Conservation (phyloP, 2,888 invertebrate genomes). For the Tenthredo mesomela region DNA sequence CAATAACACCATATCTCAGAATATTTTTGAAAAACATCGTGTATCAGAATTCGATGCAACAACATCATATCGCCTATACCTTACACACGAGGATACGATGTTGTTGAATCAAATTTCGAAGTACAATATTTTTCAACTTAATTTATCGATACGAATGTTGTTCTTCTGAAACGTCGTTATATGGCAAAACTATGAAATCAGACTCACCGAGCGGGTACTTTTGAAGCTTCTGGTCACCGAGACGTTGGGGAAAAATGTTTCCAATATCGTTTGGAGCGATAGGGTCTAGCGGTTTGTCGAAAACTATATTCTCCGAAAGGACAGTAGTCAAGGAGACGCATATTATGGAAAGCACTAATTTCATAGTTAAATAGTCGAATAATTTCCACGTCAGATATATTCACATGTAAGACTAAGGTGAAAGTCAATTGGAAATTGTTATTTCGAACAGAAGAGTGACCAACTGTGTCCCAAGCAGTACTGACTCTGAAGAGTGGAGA, state of each 20-base stretch:
- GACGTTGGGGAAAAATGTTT: neutral
- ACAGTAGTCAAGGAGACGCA: neutral
- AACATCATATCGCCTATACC: no score
- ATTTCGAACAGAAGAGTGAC: conserved; percentile 35
- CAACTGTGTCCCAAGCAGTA: conserved; percentile 34
- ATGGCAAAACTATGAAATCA: neutral
- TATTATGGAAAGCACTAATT: neutral
- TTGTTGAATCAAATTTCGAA: no score
- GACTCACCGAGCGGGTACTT: conserved; percentile 43
- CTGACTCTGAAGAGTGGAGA: conserved; percentile 16
- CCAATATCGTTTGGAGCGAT: neutral
- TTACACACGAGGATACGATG: no score
- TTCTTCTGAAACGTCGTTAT: neutral
- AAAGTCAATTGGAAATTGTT: neutral
- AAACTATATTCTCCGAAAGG: neutral
- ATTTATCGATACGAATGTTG: no score
- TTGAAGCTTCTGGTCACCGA: neutral
- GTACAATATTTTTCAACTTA: no score
- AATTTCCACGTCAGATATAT: neutral
- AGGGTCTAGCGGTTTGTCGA: neutral
- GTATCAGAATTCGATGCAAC: no score
- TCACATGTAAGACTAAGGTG: neutral
- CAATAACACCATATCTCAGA: no score
- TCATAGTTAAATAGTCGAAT: conserved; percentile 22
- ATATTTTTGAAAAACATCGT: no score